Base-by-base conservation (phyloP, 2,888 invertebrate genomes). In the Mactromeris polynyma region DNA sequence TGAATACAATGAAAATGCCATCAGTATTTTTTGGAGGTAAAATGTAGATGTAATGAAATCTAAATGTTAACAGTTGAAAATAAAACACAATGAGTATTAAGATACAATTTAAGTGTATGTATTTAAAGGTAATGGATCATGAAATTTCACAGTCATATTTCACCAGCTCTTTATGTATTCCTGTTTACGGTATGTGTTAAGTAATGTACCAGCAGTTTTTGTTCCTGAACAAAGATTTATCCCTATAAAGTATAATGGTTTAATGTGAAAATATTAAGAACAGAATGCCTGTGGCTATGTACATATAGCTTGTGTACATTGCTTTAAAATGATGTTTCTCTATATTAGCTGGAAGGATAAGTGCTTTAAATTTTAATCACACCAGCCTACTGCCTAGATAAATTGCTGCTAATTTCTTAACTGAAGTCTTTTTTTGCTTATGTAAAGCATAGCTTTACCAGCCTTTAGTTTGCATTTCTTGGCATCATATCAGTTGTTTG, bases 1-100 rank as follows among this genome's bases (percentile, higher is more conserved):
- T n/a, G n/a, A 64, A 64, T 4, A 64, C 46, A 64, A 64, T 64
- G 26, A 64, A 64, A 64, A 64, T 64, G 58, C 26, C 58, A 64
- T 26, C 26, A 64, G n/a, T 26, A 64, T n/a, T 26, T 64, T 64
- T n/a, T n/a, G 21, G 58, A 7, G 58, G 26, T n/a, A 26, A 26
- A 26, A 0, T n/a, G 3, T 9, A 26, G 11, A 26, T n/a, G 6
- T 3, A 26, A 64, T n/a, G 58, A 26, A 64, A 26, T 6, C 3
- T 64, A 9, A 64, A 26, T 64, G 58, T 64, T 21, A 64, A 64
- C 11, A 26, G 58, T 64, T 26, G 26, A 64, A 64, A 64, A 64
- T 26, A 58, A 58, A n/a, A 58, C 58, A 19, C n/a, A 21, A 19
- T 26, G 26, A 58, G 19, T 46, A 17, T 46, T 17, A 17, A 46